Evolutionary conservation across 2,888 invertebrate genomes (phyloP).

Genomic region (Bimastos eiseni): DNA sequence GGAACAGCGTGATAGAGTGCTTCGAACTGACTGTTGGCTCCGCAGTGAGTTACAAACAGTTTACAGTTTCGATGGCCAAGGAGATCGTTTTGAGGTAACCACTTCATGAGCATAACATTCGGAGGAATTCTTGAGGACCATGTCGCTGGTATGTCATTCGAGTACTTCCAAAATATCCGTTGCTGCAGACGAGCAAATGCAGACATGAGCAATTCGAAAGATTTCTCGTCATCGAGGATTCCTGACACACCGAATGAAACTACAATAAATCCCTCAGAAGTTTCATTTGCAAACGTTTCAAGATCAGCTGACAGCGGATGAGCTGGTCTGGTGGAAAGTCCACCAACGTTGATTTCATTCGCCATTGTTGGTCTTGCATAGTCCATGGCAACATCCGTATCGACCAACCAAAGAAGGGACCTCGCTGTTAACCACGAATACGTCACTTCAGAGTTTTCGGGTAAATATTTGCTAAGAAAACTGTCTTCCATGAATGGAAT

Average conservation of each 20-base stretch:
- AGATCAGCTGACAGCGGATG: conserved; percentile 37
- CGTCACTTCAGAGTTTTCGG: conserved; percentile 28
- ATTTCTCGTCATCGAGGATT: neutral
- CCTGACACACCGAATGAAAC: conserved; percentile 35
- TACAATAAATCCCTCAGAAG: conserved; percentile 33
- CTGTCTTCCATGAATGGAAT: conserved; percentile 33
- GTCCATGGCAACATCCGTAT: conserved; percentile 37
- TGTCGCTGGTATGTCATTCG: neutral
- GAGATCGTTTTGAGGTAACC: conserved; percentile 40
- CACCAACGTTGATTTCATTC: conserved; percentile 40
- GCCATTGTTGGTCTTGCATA: conserved; percentile 40
- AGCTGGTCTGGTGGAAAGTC: conserved; percentile 35
- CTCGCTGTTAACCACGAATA: conserved; percentile 28
- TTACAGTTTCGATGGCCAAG: conserved; percentile 43
- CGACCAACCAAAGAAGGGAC: conserved; percentile 37
- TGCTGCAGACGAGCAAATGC: neutral
- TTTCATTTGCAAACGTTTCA: conserved; percentile 29
- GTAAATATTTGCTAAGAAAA: conserved; percentile 34
- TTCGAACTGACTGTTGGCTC: conserved; percentile 48
- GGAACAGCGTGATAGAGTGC: conserved; percentile 49
- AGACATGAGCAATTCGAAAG: neutral
- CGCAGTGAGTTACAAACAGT: conserved; percentile 50
- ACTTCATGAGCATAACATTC: conserved; percentile 31
- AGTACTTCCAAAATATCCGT: neutral
- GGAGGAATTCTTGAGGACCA: conserved; percentile 8